These are phyloP conservation scores for Epinephelus malabaricus DNA, from an alignment of 2,797 vertebrate species.

Conservation along the genomic window DNA sequence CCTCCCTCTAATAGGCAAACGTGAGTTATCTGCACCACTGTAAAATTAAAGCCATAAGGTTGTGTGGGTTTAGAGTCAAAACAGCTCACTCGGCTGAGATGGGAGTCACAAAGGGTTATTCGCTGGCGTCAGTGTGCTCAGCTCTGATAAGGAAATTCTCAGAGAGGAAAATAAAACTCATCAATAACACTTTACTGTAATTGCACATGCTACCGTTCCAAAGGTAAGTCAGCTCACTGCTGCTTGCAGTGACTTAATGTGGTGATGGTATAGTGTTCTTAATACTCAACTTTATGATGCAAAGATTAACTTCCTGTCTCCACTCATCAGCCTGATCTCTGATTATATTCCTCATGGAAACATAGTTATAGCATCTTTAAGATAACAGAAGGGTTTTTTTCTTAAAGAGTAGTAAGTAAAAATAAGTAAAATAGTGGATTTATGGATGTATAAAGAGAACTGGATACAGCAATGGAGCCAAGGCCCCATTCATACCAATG, in stretches of 20 bases:
- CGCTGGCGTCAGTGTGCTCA: constrained; percentile 26
- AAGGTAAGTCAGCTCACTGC: neutral
- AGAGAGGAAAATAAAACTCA: neutral
- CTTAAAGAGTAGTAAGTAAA: neutral
- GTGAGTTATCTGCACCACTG: neutral
- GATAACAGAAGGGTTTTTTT: neutral
- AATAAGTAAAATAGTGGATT: too few relatives aligned
- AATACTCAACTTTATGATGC: neutral
- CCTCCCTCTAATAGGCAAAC: neutral
- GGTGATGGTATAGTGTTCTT: neutral
- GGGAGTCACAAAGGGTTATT: constrained; percentile 4
- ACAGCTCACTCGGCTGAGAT: neutral
- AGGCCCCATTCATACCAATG: too few relatives aligned
- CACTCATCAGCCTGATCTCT: neutral
- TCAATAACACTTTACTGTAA: neutral
- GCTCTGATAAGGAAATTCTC: constrained; percentile 43
- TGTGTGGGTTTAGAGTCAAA: constrained; percentile 12
- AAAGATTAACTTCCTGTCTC: constrained; percentile 8
- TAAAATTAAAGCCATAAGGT: neutral
- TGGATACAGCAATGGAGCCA: too few relatives aligned
- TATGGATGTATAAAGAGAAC: too few relatives aligned
- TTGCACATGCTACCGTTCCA: neutral
- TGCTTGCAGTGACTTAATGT: neutral
- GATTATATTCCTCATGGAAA: neutral
- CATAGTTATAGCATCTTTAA: neutral